These are phyloP conservation scores for Cremastobaeus sp. DNA, from an alignment of 2,888 invertebrate genomes.

Conservation along the genomic window DNA sequence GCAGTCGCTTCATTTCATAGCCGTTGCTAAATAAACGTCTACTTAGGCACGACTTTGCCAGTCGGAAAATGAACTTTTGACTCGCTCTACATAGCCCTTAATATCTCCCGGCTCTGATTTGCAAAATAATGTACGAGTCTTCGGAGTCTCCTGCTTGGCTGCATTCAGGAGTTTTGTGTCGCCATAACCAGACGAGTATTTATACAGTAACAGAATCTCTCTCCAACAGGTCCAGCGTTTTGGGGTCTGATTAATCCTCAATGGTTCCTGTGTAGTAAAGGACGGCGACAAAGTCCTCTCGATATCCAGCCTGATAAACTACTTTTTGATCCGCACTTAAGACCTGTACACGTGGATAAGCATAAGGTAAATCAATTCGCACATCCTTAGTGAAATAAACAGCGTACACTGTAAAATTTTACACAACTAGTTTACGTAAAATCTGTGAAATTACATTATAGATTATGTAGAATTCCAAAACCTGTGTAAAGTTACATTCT, in stretches of 20 bases:
- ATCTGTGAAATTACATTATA: background rate
- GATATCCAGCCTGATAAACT: constrained; percentile 97
- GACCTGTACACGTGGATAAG: constrained; percentile 94
- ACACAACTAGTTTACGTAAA: background rate
- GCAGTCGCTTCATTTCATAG: constrained; percentile 16
- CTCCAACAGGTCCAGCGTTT: constrained; percentile 97
- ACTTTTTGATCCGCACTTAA: constrained; percentile 95
- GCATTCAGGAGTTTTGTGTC: too few species aligned
- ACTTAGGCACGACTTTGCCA: constrained; percentile 62
- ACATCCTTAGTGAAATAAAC: too few species aligned
- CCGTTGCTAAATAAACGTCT: constrained; percentile 41
- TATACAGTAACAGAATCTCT: too few species aligned
- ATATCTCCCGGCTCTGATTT: too few species aligned
- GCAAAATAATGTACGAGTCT: too few species aligned
- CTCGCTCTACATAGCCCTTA: too few species aligned
- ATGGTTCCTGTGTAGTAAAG: constrained; percentile 98
- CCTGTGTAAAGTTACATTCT: too few species aligned
- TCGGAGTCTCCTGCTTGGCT: too few species aligned
- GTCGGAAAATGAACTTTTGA: constrained; percentile 41
- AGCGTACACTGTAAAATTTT: too few species aligned
- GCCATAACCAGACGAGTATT: too few species aligned
- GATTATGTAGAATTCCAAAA: too few species aligned
- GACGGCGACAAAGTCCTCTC: constrained; percentile 96
- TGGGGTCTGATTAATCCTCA: constrained; percentile 99
- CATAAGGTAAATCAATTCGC: constrained; percentile 86